A percentile compares a stretch with the other conserved stretches of the same genome.
Conservation (phyloP, 1,140 invertebrate genomes). For the Luehdorfia chinensis region DNA sequence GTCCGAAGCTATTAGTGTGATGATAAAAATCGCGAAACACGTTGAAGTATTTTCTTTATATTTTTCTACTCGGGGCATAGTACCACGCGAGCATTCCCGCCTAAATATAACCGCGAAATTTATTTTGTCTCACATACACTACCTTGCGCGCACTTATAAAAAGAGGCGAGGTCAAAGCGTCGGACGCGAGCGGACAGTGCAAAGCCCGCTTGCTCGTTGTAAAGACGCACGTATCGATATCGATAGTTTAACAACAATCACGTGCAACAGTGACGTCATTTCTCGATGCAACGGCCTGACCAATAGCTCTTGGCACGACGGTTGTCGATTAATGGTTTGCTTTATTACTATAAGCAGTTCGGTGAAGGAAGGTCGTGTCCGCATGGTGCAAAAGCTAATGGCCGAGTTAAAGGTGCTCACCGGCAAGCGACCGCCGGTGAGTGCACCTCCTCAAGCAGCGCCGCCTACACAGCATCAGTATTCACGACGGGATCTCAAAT, state of each 20-base stretch:
- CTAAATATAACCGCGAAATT: constrained; percentile 67
- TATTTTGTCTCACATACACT: constrained; percentile 49
- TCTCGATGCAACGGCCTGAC: constrained; percentile 53
- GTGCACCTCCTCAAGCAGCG: constrained; percentile 32
- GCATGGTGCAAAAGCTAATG: constrained; percentile 73
- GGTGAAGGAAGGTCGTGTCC: constrained; percentile 52
- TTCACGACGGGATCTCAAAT: constrained; percentile 65
- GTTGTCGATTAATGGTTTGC: constrained; percentile 47
- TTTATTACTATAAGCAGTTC: constrained; percentile 53
- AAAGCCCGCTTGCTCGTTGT: constrained; percentile 55
- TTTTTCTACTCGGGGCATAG: constrained; percentile 10
- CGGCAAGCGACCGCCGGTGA: constrained; percentile 64
- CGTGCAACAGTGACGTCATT: constrained; percentile 60
- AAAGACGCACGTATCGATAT: constrained; percentile 58
- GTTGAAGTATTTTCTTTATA: not conserved
- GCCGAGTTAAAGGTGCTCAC: constrained; percentile 72
- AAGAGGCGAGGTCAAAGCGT: constrained; percentile 67
- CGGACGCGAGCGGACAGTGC: constrained; percentile 53
- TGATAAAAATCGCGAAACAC: no score
- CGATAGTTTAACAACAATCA: constrained; percentile 53
- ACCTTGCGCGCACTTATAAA: constrained; percentile 71
- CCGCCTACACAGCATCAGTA: constrained; percentile 51
- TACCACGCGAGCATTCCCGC: constrained; percentile 33
- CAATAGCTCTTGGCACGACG: constrained; percentile 65
- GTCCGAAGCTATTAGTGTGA: no score